These are phyloP conservation scores for Nesoenas mayeri DNA, from an alignment of 2,113 vertebrate species.

Conservation along the genomic window DNA sequence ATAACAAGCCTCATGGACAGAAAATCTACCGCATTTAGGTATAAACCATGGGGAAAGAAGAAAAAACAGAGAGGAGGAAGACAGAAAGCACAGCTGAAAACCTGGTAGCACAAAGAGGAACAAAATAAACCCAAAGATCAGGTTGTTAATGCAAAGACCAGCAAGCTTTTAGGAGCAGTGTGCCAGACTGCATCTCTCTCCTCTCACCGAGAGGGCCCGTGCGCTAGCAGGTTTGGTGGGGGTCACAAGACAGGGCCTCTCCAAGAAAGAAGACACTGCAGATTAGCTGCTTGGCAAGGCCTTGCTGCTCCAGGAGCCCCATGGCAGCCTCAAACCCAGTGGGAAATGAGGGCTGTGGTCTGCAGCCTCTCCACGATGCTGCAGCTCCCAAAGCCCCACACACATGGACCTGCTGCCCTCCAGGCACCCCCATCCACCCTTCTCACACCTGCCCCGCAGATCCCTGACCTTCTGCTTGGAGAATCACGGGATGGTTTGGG, in stretches of 20 bases:
- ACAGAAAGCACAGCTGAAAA: neutral
- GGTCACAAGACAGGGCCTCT: neutral
- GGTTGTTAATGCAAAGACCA: neutral
- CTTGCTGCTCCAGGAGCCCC: neutral
- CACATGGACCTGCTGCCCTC: neutral
- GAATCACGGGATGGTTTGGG: too few relatives aligned
- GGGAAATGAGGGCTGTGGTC: neutral
- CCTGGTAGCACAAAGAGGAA: neutral
- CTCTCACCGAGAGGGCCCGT: neutral
- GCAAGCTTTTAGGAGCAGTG: neutral
- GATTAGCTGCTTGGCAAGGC: neutral
- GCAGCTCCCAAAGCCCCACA: neutral
- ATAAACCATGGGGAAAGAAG: neutral
- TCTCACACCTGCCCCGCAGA: fast-evolving
- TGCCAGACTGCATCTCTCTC: neutral
- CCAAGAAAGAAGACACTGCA: neutral
- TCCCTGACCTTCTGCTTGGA: neutral
- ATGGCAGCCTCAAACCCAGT: neutral
- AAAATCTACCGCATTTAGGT: neutral
- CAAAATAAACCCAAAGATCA: neutral
- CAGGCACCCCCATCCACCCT: fast-evolving
- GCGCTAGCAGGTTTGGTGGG: neutral
- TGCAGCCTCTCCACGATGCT: neutral
- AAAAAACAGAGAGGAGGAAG: neutral
- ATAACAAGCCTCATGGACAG: neutral